Evolutionary conservation across 2,888 invertebrate genomes (phyloP), one percentile per base, ranked within the genome.

Genomic region (Stegophylla sp.): DNA sequence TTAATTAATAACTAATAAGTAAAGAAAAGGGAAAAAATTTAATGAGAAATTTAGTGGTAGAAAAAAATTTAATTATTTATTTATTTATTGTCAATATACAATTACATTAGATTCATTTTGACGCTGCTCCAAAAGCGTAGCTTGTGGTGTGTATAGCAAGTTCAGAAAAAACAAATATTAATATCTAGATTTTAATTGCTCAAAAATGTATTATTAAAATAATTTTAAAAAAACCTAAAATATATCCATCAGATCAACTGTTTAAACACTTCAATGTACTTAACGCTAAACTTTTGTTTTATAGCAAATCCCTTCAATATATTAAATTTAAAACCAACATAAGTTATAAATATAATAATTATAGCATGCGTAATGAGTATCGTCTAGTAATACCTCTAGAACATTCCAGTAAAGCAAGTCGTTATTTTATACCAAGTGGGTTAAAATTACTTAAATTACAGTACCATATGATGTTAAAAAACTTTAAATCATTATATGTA

Each of bases 221-320:
- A 53, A 20, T 53, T 53, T n/a, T n/a, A 53, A 53, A n/a, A n/a
- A 53, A 53, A n/a, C n/a, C 53, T 7, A 53, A 53, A 53, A 53
- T 9, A 20, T 53, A 53, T 53, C 5, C 20, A 4, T 20, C 53
- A 0, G 17, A 53, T 53, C 53, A 9, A 53, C 9, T 53, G n/a
- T 20, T 53, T 53, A n/a, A 53, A 53, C n/a, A 53, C n/a, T 53
- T n/a, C 20, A n/a, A 20, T n/a, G n/a, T 53, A 53, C 53, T 53
- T 53, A 53, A 53, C 53, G 9, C 15, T 1, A 1, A 48, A 48
- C 48, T 15, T n/a, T n/a, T 53, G n/a, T 53, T n/a, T 20, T 5
- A 53, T 5, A 48, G 15, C 12, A 48, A 48, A 61, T 17, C 26
- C 17, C 17, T 61, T 17, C 61, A 61, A 61, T 61, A 28, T 9